Conservation (phyloP, 2,113 vertebrate species). For the Nannospalax galili region DNA sequence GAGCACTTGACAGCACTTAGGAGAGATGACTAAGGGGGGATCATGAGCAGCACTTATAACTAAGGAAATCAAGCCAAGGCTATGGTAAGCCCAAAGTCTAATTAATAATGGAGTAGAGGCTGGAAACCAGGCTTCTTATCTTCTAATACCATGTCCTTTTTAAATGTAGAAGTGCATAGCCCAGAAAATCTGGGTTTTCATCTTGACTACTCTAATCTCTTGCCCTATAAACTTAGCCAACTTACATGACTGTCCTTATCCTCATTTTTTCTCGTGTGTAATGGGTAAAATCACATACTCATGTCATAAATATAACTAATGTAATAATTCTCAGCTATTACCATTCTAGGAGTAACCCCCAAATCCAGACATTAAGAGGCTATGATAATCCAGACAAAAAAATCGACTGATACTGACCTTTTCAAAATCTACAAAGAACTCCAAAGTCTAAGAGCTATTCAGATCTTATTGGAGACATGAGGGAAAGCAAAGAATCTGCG, state of each 20-base stretch:
- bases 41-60: background rate
- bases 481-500: constrained; percentile 3
- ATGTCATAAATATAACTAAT: background rate
- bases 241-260: background rate
- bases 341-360: background rate
- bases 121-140: background rate
- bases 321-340: constrained; percentile 3
- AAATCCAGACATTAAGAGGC: constrained; percentile 51
- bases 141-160: background rate
- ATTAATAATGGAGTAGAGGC: background rate
- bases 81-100: background rate
- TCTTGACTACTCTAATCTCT: background rate
- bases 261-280: constrained; percentile 14
- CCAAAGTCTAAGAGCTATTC: background rate
- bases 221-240: background rate
- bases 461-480: background rate
- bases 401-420: constrained; percentile 19
- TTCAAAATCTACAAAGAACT: background rate
- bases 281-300: background rate
- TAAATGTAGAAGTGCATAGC: background rate
- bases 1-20: background rate
- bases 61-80: background rate
- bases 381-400: constrained; percentile 29
- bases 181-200: background rate
- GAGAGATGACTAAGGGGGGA: background rate